Base-by-base conservation (phyloP, 2,113 vertebrate genomes). In the Lepidothrix coronata region DNA sequence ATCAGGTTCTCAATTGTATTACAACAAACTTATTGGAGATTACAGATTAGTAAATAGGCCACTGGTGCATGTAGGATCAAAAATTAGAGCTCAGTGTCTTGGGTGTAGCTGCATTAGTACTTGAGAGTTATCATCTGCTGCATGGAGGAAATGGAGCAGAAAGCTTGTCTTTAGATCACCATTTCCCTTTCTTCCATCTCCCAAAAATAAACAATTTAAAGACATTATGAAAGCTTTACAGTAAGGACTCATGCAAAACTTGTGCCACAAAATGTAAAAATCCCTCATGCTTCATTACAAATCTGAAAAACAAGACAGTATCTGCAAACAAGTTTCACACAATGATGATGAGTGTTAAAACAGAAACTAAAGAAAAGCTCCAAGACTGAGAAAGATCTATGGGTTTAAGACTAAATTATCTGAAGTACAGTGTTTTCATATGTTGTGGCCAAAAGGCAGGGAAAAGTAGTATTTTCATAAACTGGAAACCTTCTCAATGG, bases 201-300 rank as follows among this genome's bases (percentile, higher is more conserved):
- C 61, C 77, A 11, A 91, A 95, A 96, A 91, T 94, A 96, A 93
- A 83, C 82, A 76, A 95, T 79, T 78, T 71, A 65, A 95, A 95
- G 43, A 89, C 31, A 85, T 68, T 77, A 46, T 82, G 84, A 94
- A 93, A 95, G 91, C 35, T 78, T 95, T 91, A 87, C 94, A 92
- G 83, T 71, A 95, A 95, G 89, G 89, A 68, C 61, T 76, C 86
- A 96, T 95, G 94, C 93, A 96, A 96, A 97, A 91, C 58, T 91
- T 97, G 68, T 54, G 90, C 96, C 91, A 65, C 93, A 95, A 91
- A 89, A 95, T 94, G 81, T 95, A 97, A 97, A 96, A 97, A 82
- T 68, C 72, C 52, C 94, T 95, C 91, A 95, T 84, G 95, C 84
- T 89, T 96, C 94, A 89, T 88, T 94, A 96, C 73, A 79, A 92